These are phyloP conservation scores for Sinocyclocheilus anshuiensis DNA, from an alignment of 2,113 vertebrate species.

Conservation along the genomic window DNA sequence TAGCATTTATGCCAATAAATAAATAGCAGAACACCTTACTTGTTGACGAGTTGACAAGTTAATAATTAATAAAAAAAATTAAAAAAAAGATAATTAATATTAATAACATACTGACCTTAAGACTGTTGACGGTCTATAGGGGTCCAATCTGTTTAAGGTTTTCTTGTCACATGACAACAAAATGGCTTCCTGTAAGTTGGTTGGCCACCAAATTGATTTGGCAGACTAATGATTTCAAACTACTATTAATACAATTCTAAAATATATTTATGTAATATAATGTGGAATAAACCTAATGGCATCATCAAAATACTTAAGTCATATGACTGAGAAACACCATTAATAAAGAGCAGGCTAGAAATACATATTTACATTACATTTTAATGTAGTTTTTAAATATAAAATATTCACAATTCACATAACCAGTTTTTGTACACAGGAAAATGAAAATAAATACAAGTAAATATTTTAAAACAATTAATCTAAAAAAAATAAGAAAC, in stretches of 20 bases:
- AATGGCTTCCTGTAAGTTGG: background rate
- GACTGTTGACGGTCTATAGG: background rate
- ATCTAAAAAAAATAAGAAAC: background rate
- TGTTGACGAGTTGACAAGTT: background rate
- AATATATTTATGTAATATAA: background rate
- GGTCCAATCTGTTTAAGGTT: background rate
- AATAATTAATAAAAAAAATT: background rate
- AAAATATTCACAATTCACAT: background rate
- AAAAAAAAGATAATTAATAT: background rate
- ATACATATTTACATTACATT: background rate
- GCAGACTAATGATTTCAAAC: background rate
- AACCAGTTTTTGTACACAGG: background rate
- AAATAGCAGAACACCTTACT: background rate
- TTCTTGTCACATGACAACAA: background rate
- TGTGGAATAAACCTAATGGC: background rate
- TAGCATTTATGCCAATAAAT: background rate
- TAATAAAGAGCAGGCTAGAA: background rate
- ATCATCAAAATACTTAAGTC: background rate
- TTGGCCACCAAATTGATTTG: background rate
- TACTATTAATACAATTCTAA: background rate
- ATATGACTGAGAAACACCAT: background rate
- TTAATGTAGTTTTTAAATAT: background rate
- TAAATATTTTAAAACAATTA: background rate
- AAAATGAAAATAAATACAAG: background rate
- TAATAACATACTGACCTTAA: background rate